Conservation (phyloP, 2,888 invertebrate species). For the Spisula solida region DNA sequence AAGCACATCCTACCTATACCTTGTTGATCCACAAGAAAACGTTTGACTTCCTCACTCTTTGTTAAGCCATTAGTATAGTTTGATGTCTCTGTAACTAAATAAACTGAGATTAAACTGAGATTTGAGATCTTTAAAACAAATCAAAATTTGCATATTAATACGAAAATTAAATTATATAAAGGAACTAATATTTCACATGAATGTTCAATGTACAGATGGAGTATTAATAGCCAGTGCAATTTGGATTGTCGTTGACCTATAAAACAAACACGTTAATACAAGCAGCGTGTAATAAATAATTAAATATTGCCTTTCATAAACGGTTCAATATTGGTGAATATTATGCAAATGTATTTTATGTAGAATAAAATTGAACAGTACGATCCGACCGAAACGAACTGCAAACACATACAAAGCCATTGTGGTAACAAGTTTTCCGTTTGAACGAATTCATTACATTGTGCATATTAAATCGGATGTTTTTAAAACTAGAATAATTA, state of each 20-base stretch:
- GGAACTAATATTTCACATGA: neutral
- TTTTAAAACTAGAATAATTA: neutral
- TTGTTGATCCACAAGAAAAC: constrained; percentile 4
- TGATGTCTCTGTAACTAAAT: neutral
- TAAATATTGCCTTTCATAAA: no score
- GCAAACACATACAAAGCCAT: neutral
- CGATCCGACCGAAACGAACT: neutral
- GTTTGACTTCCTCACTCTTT: neutral
- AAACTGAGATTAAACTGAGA: no score
- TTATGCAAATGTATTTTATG: no score
- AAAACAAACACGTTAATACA: no score
- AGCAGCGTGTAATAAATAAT: no score
- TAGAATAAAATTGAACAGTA: no score
- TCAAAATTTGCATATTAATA: no score
- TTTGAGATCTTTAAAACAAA: no score
- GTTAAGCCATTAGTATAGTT: neutral
- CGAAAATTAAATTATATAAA: neutral
- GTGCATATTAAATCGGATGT: no score
- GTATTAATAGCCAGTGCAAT: neutral
- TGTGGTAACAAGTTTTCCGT: neutral
- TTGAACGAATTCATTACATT: no score
- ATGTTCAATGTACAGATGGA: neutral
- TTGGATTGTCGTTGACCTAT: no score
- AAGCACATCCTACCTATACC: neutral
- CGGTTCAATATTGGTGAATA: no score